Base-by-base conservation (phyloP, 2,113 vertebrate species). In the Centropus bengalensis region DNA sequence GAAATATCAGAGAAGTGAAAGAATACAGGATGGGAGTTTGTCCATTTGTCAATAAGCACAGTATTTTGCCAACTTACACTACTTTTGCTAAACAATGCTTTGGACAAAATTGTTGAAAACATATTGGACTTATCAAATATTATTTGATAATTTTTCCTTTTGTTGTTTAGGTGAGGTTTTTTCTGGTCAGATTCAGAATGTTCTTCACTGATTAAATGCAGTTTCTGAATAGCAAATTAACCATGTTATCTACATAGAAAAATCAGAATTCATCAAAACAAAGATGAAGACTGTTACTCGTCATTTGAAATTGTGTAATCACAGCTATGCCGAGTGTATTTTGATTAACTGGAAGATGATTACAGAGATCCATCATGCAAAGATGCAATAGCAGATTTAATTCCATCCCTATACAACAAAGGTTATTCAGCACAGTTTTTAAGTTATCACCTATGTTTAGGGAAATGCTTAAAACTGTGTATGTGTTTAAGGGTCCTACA, bases 281-380 rank as follows among this genome's bases (percentile, higher is more conserved):
- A 83, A 3, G 56, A 67, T 56, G 76, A 82, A 86, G 56, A 44
- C 68, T 94, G 70, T 66, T 93, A 14, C 85, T 94, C 22, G 5
- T 90, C 56, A 71, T 90, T 92, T 75, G 89, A 86, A 96, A 81
- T 86, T 70, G 56, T 91, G 66, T 94, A 95, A 94, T 96, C 91
- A 94, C 56, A 70, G 82, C 77, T 93, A 54, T 86, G 79, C 68
- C 67, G 82, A 14, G 40, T 60, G 62, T 96, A 80, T 82, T 89
- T 88, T 97, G 93, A 96, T 96, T 93, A 95, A 93, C 82, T 74
- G 51, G 82, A 33, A 88, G 68, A 59, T 93, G 88, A 86, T 96
- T 97, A 89, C 76, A 86, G 71, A 88, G 68, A 74, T 80, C 55
- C 1, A 4, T 96, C 91, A 63, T 0, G 0, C 59, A 87, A 45